A percentile compares a stretch with the other conserved stretches of the same genome.
Evolutionary conservation across 2,797 vertebrate genomes (phyloP).

Genomic region (Astyanax mexicanus): DNA sequence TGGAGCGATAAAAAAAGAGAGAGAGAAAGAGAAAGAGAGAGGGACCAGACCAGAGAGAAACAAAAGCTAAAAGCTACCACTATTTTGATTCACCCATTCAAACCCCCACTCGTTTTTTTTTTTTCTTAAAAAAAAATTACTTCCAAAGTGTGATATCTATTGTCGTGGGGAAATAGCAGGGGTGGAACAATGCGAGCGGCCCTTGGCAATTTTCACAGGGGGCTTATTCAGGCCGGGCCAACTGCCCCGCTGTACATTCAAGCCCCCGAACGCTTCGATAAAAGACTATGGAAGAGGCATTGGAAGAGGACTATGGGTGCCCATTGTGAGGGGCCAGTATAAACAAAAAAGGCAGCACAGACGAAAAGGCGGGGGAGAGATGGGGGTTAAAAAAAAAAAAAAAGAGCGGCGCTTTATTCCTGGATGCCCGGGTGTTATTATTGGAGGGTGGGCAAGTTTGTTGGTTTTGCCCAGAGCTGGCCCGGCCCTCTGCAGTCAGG

Average conservation of each 20-base stretch:
- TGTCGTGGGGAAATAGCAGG: slow-evolving; percentile 89
- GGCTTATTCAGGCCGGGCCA: slow-evolving; percentile 87
- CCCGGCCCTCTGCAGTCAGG: slow-evolving; percentile 37
- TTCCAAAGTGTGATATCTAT: slow-evolving; percentile 98
- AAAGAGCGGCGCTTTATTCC: slow-evolving; percentile 79
- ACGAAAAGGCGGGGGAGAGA: slow-evolving; percentile 68
- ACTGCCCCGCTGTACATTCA: slow-evolving; percentile 86
- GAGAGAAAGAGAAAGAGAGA: slow-evolving; percentile 34
- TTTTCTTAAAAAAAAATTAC: slow-evolving; percentile 97
- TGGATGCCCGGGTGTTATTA: slow-evolving; percentile 62
- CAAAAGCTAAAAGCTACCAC: slow-evolving; percentile 96
- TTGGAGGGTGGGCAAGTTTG: slow-evolving; percentile 55
- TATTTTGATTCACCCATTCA: slow-evolving; percentile 91
- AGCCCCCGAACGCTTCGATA: slow-evolving; percentile 86
- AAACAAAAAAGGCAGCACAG: slow-evolving; percentile 93
- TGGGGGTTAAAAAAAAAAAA: slow-evolving; percentile 79
- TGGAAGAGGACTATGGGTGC: slow-evolving; percentile 84
- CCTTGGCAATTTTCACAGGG: slow-evolving; percentile 91
- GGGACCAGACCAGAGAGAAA: slow-evolving; percentile 79
- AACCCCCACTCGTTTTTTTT: slow-evolving; percentile 25
- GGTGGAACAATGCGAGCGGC: slow-evolving; percentile 89
- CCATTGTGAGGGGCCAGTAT: slow-evolving; percentile 91
- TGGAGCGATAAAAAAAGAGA: slow-evolving; percentile 46
- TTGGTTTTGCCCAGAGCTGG: slow-evolving; percentile 57
- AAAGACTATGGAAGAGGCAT: slow-evolving; percentile 90